Percentiles rank a stretch among this genome's conserved stretches.
These are phyloP conservation scores for Sicus ferrugineus DNA, from an alignment of 2,888 invertebrate genomes.

Conservation along the genomic window DNA sequence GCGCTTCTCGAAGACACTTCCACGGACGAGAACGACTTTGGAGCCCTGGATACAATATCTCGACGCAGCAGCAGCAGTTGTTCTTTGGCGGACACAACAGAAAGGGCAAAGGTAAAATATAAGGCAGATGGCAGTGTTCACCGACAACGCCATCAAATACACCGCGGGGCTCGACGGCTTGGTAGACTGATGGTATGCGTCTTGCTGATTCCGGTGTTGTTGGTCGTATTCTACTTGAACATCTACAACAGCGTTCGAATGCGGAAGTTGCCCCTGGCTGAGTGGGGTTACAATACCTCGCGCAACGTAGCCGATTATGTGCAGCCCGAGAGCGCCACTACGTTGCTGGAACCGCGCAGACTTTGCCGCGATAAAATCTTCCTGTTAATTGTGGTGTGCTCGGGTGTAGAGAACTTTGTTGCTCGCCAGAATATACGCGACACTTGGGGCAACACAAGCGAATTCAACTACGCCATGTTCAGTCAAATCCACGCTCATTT, in stretches of 20 bases:
- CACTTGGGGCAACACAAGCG: constrained; percentile 63
- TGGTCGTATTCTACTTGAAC: constrained; percentile 56
- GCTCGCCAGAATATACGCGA: constrained; percentile 65
- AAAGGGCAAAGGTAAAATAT: background rate
- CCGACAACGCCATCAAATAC: constrained; percentile 40
- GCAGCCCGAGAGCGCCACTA: constrained; percentile 74
- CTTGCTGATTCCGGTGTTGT: constrained; percentile 45
- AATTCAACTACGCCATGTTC: constrained; percentile 62
- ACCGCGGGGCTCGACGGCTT: constrained; percentile 51
- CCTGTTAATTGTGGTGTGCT: constrained; percentile 78
- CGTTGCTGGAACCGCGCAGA: constrained; percentile 70
- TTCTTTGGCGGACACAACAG: background rate
- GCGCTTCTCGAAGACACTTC: no score
- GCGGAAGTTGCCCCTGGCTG: constrained; percentile 64
- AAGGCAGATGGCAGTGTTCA: background rate
- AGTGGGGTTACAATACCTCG: constrained; percentile 80
- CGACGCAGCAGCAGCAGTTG: background rate
- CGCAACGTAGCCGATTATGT: constrained; percentile 77
- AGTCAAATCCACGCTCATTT: constrained; percentile 56
- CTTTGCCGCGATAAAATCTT: constrained; percentile 68
- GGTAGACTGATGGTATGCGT: constrained; percentile 47
- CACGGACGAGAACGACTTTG: no score
- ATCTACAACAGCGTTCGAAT: constrained; percentile 43
- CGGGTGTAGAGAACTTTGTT: constrained; percentile 74
- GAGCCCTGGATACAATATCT: no score